A percentile compares a stretch with the other conserved stretches of the same genome.
Conservation (phyloP, 2,888 invertebrate genomes). For the Sesia bembeciformis region DNA sequence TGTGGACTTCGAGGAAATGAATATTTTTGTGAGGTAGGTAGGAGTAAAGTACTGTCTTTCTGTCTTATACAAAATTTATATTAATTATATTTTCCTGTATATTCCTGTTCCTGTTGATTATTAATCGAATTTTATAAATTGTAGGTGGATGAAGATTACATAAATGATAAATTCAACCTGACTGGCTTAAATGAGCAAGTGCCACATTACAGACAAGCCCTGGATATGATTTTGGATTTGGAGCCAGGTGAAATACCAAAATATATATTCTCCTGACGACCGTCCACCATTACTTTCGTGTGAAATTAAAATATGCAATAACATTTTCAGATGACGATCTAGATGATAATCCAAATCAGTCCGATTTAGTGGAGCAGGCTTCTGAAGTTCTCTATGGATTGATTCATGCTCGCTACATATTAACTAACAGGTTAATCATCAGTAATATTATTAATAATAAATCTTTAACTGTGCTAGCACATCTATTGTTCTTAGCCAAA, state of each 20-base stretch:
- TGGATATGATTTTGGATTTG: slow-evolving; percentile 99
- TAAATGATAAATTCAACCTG: slow-evolving; percentile 99
- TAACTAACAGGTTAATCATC: slow-evolving; percentile 86
- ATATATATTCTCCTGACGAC: neutral
- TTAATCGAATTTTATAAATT: slow-evolving; percentile 11
- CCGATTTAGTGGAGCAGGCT: slow-evolving; percentile 99
- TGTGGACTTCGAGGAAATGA: slow-evolving; percentile 99
- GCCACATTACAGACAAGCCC: slow-evolving; percentile 98
- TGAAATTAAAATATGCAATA: too few species aligned
- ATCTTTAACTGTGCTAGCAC: neutral
- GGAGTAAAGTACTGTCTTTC: too few species aligned
- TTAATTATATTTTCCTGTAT: slow-evolving; percentile 17
- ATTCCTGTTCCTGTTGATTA: too few species aligned
- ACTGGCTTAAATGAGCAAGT: slow-evolving; percentile 99
- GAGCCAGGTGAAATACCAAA: slow-evolving; percentile 85
- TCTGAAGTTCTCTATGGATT: slow-evolving; percentile 99
- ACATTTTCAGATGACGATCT: slow-evolving; percentile 91
- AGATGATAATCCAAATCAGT: slow-evolving; percentile 98
- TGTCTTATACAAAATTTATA: neutral
- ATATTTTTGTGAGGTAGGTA: slow-evolving; percentile 97
- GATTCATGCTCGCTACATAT: slow-evolving; percentile 98
- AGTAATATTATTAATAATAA: neutral
- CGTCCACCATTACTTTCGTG: too few species aligned
- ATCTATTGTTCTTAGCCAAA: neutral
- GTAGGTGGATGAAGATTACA: slow-evolving; percentile 99